phyloP scores from a whole-genome alignment of 2,888 invertebrate species.

The Melieria crassipennis region DNA sequence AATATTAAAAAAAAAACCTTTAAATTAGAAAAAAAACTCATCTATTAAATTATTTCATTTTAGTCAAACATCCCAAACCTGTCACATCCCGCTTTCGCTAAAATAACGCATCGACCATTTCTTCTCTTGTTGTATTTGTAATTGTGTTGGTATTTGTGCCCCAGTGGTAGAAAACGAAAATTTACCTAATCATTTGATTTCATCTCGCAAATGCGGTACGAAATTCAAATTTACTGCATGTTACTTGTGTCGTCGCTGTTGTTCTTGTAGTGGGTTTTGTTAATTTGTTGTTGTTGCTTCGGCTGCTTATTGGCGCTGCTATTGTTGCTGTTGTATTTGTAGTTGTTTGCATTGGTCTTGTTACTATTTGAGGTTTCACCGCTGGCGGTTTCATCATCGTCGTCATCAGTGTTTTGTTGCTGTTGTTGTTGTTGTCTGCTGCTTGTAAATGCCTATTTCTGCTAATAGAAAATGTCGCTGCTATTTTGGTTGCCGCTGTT shows the following conservation, averaged over 20 bases:
- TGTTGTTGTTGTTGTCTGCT: conserved; percentile 35
- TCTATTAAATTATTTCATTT: too few relatives aligned
- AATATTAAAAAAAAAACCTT: too few relatives aligned
- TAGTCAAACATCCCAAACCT: too few relatives aligned
- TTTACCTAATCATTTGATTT: conserved; percentile 36
- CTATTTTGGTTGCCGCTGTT: conserved; percentile 29
- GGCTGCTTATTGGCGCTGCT: conserved; percentile 6
- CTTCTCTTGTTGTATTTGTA: too few relatives aligned
- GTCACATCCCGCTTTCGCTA: too few relatives aligned
- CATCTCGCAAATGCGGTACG: conserved; percentile 28
- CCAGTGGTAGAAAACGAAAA: too few relatives aligned
- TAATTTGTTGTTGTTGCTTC: conserved; percentile 11
- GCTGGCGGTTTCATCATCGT: conserved; percentile 5
- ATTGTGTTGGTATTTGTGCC: too few relatives aligned
- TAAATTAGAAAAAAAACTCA: too few relatives aligned
- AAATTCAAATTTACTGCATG: conserved; percentile 3
- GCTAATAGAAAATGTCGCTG: conserved; percentile 54
- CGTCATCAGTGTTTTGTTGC: conserved; percentile 40
- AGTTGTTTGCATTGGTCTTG: conserved; percentile 20
- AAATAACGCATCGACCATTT: too few relatives aligned
- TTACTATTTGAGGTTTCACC: neutral
- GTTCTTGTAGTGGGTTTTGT: conserved; percentile 9
- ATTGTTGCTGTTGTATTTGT: conserved; percentile 34
- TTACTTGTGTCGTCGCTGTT: conserved; percentile 25
- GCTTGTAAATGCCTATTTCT: conserved; percentile 49